Evolutionary conservation across 2,797 vertebrate species (phyloP).

Genomic region (Cyprinella venusta): DNA sequence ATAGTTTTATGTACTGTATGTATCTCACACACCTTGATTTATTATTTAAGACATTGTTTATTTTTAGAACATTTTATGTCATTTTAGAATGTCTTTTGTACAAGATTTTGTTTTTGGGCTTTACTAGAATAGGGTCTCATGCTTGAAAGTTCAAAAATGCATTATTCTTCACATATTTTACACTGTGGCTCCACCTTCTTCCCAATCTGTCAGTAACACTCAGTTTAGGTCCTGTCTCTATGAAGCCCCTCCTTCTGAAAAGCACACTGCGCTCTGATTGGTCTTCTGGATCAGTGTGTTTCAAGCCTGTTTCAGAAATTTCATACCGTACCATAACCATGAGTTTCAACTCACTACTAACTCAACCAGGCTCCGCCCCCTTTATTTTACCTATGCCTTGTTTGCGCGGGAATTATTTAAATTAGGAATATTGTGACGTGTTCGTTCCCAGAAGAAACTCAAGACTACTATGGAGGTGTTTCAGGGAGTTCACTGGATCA

Average conservation of each 20-base stretch:
- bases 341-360: not conserved
- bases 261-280: no score
- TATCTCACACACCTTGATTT: not conserved
- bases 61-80: no score
- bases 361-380: not conserved
- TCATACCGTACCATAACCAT: no score
- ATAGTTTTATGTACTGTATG: not conserved
- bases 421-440: not conserved
- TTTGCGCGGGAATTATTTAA: not conserved
- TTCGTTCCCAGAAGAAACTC: not conserved
- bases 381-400: not conserved
- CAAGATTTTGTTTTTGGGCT: no score
- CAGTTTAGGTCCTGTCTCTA: no score
- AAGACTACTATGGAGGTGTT: not conserved
- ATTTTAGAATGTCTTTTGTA: no score
- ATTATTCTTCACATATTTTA: not conserved
- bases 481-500: not conserved
- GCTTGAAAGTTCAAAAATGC: not conserved
- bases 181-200: no score
- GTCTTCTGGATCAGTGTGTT: no score
- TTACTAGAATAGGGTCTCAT: no score
- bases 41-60: not conserved
- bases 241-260: no score
- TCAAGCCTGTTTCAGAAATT: no score
- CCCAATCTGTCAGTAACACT: no score